A percentile compares a stretch with the other conserved stretches of the same genome.
phyloP scores from a whole-genome alignment of 2,113 vertebrate genomes.

The Oxygymnocypris stewartii region DNA sequence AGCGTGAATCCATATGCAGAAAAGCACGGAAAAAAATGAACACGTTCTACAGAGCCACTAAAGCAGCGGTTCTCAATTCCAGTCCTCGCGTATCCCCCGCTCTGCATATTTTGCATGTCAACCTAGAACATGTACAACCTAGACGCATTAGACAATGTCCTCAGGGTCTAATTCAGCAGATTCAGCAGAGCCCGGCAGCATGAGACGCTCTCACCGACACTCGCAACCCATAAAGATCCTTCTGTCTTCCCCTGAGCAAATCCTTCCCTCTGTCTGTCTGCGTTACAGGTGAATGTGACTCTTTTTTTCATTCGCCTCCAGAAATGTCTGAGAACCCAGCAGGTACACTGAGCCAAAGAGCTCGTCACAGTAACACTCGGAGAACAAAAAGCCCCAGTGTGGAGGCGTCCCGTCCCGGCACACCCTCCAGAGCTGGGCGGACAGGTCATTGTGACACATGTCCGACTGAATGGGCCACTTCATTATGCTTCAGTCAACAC shows the following conservation, averaged over 20 bases:
- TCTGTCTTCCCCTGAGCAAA: not conserved
- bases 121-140: slow-evolving; percentile 11
- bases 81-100: too few species aligned
- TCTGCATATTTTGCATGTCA: not conserved
- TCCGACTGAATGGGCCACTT: not conserved
- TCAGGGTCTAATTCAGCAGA: slow-evolving; percentile 35
- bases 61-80: too few species aligned
- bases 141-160: slow-evolving; percentile 27
- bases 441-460: slow-evolving; percentile 9
- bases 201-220: slow-evolving; percentile 1
- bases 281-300: slow-evolving; percentile 3
- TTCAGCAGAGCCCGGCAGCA: slow-evolving; percentile 13
- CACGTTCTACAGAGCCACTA: too few species aligned
- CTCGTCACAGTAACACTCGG: not conserved
- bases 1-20: too few species aligned
- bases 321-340: slow-evolving; percentile 20
- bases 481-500: slow-evolving; percentile 20
- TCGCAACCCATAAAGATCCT: slow-evolving; percentile 18
- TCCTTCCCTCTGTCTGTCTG: slow-evolving; percentile 2
- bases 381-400: slow-evolving; percentile 19
- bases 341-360: not conserved
- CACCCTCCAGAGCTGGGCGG: not conserved
- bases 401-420: not conserved
- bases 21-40: too few species aligned
- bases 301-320: not conserved